These are phyloP conservation scores for Tympanoctomys barrerae DNA, from an alignment of 2,797 vertebrate species.

Conservation along the genomic window DNA sequence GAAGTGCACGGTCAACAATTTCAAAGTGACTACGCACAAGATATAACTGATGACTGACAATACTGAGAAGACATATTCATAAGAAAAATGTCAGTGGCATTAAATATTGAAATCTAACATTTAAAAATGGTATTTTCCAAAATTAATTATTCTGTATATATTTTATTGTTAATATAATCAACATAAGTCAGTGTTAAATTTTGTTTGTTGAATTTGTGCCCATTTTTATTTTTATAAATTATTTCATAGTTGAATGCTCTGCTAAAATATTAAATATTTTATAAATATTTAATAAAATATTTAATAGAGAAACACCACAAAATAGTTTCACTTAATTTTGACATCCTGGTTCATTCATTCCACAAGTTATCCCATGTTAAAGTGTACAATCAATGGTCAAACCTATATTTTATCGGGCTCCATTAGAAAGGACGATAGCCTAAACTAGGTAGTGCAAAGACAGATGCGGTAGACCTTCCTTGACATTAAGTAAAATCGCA, in stretches of 20 bases:
- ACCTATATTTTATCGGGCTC: neutral
- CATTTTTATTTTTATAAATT: slow-evolving; percentile 25
- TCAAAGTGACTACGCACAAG: neutral
- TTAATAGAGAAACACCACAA: neutral
- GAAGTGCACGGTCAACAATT: neutral
- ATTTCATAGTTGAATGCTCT: neutral
- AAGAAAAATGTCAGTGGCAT: neutral
- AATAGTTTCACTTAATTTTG: neutral
- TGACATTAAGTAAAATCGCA: neutral
- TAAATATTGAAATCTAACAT: neutral
- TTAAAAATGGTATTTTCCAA: neutral
- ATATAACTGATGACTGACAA: neutral
- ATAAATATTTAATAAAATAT: too few relatives aligned
- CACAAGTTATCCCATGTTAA: neutral
- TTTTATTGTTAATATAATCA: neutral
- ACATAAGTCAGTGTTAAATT: neutral
- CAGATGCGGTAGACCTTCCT: neutral
- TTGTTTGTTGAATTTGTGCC: neutral
- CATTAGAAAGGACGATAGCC: neutral
- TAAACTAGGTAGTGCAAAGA: neutral
- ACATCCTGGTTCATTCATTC: neutral
- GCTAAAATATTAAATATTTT: neutral
- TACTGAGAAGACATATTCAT: neutral
- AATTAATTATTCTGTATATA: neutral
- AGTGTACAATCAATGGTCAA: neutral